Conservation (phyloP, 2,113 vertebrate genomes). For the Salvelinus fontinalis region DNA sequence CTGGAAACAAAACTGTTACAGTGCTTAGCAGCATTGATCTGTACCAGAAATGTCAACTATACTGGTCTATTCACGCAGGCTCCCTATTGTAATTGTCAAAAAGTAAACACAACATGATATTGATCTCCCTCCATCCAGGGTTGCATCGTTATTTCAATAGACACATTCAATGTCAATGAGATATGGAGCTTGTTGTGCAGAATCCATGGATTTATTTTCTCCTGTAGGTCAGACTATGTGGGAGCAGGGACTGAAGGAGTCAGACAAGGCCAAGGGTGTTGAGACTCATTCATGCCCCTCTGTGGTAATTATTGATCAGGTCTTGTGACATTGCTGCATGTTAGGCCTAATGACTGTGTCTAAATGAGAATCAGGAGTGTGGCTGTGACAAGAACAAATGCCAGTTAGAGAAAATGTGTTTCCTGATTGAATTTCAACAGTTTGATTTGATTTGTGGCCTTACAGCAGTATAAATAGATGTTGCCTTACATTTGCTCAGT, state of each 20-base stretch:
- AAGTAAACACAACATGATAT: neutral
- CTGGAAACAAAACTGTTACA: neutral
- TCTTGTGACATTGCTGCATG: slow-evolving; percentile 45
- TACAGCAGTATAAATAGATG: neutral
- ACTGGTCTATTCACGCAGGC: neutral
- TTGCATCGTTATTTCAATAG: too few relatives aligned
- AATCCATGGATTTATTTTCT: too few relatives aligned
- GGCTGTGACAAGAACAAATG: slow-evolving; percentile 38
- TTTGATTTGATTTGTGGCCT: neutral
- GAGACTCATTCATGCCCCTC: neutral
- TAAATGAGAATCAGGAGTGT: slow-evolving; percentile 36
- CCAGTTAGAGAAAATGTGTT: slow-evolving; percentile 13
- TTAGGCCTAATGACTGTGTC: slow-evolving; percentile 39
- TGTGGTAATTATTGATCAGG: slow-evolving; percentile 62
- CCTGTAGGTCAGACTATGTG: too few relatives aligned
- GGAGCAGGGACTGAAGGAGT: too few relatives aligned
- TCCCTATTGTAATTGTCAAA: neutral
- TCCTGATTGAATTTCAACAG: neutral
- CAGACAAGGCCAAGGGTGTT: neutral
- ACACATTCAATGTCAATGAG: neutral
- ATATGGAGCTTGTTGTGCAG: neutral
- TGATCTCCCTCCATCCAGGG: neutral
- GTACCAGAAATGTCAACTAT: neutral
- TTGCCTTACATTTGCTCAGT: neutral
- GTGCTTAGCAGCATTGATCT: neutral